These are phyloP conservation scores for Pluvianellus socialis DNA, from an alignment of 2,113 vertebrate species.

Conservation along the genomic window DNA sequence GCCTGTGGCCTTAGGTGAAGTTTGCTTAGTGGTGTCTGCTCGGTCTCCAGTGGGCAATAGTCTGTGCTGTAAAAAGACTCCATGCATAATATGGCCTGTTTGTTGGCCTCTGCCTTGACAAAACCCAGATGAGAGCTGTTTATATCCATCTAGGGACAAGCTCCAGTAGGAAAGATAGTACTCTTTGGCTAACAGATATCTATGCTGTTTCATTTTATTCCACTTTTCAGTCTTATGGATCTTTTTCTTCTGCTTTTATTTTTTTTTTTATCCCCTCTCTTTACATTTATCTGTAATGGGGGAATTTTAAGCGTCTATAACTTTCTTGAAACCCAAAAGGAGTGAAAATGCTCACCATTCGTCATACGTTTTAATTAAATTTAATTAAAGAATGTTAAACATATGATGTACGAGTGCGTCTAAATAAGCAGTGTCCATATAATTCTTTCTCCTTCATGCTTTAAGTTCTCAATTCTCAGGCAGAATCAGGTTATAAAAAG, in stretches of 20 bases:
- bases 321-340: not conserved
- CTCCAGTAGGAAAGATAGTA: not conserved
- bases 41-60: slow-evolving; percentile 28
- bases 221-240: slow-evolving; percentile 10
- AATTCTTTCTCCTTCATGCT: not conserved
- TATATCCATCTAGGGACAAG: slow-evolving; percentile 52
- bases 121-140: slow-evolving; percentile 21
- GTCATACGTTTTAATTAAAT: slow-evolving; percentile 26
- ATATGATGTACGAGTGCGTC: not conserved
- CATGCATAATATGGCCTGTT: slow-evolving; percentile 8
- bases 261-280: too few relatives aligned
- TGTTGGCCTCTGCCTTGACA: slow-evolving; percentile 21
- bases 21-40: slow-evolving; percentile 25
- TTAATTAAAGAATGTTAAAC: slow-evolving; percentile 47
- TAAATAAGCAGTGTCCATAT: not conserved
- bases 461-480: not conserved
- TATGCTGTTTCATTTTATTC: slow-evolving; percentile 47
- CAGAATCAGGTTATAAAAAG: slow-evolving; percentile 49
- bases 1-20: slow-evolving; percentile 53
- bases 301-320: not conserved
- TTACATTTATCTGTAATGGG: not conserved
- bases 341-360: slow-evolving; percentile 11
- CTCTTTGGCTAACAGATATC: slow-evolving; percentile 22
- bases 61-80: slow-evolving; percentile 48
- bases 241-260: not conserved